Base-by-base conservation (phyloP, 2,797 vertebrate genomes). In the Pristis pectinata region DNA sequence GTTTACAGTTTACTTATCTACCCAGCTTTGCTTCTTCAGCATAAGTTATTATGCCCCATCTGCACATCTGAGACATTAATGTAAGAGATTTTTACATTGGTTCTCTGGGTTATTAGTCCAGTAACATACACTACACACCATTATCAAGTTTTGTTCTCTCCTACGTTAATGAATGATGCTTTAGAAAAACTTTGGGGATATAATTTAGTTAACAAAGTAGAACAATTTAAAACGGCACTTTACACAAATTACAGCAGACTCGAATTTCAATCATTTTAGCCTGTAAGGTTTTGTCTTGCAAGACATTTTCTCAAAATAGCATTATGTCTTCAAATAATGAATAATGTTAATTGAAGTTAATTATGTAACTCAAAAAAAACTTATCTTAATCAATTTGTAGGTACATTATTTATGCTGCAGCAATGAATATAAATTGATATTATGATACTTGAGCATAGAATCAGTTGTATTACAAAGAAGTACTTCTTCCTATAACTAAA, bases 321-420 rank as follows among this genome's bases (percentile, higher is more conserved):
- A 49, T 85, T 30, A 53, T 9, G 0, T 85, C 82, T 85, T 53
- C 53, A 85, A 30, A 83, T 53, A 49, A 72, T 72, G 70, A 83
- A 85, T 82, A 82, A 80, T 83, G 44, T 53, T 53, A 85, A 85
- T 85, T 83, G 49, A 41, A 44, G 44, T 83, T 83, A 83, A 53
- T 83, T 82, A 85, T 24, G n/a, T 53, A 85, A 56, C 49, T 85
- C 15, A 27, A 85, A 85, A 49, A 83, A 56, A 85, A 27, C 9
- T 85, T 41, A 80, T 7, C n/a, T 19, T 53, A 24, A 83, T 85
- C 82, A 56, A 53, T 83, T 30, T 56, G 30, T 27, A 56, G 24
- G 10, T 59, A 37, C 8, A 77, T 37, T 89, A 89, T 19, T 89
- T 59, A n/a, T 89, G 34, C 24, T 30, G n/a, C 22, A 89, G 19